Base-by-base conservation (phyloP, 30 jellyfish, hydroid and myxozoan genomes). In the Hydra vulgaris region DNA sequence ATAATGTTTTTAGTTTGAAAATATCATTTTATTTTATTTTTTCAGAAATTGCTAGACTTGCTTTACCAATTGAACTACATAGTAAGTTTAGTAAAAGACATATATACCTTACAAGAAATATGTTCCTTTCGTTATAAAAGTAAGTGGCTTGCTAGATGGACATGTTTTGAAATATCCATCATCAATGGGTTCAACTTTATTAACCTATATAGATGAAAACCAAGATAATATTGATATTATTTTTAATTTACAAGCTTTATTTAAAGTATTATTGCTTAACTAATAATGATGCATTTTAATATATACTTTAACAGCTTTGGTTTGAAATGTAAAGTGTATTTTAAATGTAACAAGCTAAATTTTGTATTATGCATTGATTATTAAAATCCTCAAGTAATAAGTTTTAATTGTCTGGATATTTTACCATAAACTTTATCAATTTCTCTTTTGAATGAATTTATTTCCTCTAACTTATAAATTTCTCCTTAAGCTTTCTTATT, bases 41-140 rank as follows among this genome's bases (percentile, higher is more conserved):
- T 40, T 40, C 12, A 40, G 61, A 40, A 40, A 40, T 40, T 40
- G 61, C 61, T 40, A 40, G 61, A 40, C 61, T 40, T 40, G 61
- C 61, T 40, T 53, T 71, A 53, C 79, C 79, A 12, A 20, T 71
- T 12, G 79, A 71, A 71, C 20, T 20, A 20, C 79, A 71, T 1
- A 53, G 56, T 23, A 27, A 53, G 27, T 71, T 71, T 17, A 27
- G 56, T 71, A 71, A 71, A 71, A 20, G 15, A 53, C 23, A 71
- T 20, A n/a, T n/a, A 71, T 71, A 1, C 79, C 79, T 23, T 71
- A 71, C 26, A 71, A 71, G 53, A 71, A 71, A 71, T 71, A 71
- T 71, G 79, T 71, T 27, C 79, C 79, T 12, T 71, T 27, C 20
- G 79, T 71, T 53, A 71, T 20, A 71, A 23, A 71, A 17, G 79